phyloP scores from a whole-genome alignment of 1,140 invertebrate species.

The Drosophila chauvacae region DNA sequence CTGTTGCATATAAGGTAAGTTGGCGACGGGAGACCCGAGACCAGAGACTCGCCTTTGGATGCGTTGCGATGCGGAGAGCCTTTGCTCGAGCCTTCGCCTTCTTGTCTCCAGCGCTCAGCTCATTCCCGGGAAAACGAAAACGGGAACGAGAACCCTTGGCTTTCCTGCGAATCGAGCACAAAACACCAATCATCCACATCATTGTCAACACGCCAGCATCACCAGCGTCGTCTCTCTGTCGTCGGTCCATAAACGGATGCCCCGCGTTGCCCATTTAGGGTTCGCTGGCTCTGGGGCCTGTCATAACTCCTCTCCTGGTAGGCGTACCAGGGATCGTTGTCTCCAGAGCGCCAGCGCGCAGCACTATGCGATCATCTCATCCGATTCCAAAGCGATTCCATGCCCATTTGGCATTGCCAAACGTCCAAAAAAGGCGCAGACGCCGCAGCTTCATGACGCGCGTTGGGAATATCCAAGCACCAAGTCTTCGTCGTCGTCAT shows the following conservation, averaged over 20 bases:
- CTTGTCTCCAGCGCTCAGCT: conserved; percentile 28
- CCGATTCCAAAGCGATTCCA: conserved; percentile 25
- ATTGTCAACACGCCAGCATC: conserved; percentile 74
- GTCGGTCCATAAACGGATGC: conserved; percentile 77
- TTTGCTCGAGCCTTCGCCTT: neutral
- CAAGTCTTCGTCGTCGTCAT: conserved; percentile 58
- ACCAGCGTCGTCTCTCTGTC: conserved; percentile 47
- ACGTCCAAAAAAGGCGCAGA: conserved; percentile 72
- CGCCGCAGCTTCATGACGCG: conserved; percentile 79
- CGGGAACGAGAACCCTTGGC: conserved; percentile 48
- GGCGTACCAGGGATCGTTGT: conserved; percentile 55
- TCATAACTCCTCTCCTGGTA: conserved; percentile 77
- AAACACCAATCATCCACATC: conserved; percentile 79
- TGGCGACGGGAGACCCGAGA: conserved; percentile 48
- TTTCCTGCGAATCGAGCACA: conserved; percentile 70
- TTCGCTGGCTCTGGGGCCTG: conserved; percentile 57
- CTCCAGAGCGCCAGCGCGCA: conserved; percentile 51
- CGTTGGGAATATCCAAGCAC: conserved; percentile 72
- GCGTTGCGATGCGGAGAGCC: conserved; percentile 21
- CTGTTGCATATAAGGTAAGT: conserved; percentile 68
- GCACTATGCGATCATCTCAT: conserved; percentile 60
- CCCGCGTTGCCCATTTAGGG: conserved; percentile 67
- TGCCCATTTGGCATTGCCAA: conserved; percentile 44
- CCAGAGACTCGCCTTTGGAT: conserved; percentile 11
- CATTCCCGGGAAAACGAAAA: conserved; percentile 53